Evolutionary conservation across 1,140 invertebrate species (phyloP).

Genomic region (Aphelinus certus): DNA sequence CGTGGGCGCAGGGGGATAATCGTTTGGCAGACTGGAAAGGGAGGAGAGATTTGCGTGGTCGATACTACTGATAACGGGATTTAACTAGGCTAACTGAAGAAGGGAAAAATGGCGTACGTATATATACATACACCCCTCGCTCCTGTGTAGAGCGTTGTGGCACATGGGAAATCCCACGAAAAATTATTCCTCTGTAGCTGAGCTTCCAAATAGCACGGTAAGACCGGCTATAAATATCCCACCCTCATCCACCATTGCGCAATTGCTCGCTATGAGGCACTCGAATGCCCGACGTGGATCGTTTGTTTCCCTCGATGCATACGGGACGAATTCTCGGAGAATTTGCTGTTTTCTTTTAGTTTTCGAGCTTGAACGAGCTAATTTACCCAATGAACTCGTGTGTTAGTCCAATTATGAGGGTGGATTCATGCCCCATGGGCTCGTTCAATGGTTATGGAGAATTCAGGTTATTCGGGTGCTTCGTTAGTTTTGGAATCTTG

Average conservation of each 20-base stretch:
- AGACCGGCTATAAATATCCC: constrained; percentile 31
- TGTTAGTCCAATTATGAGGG: too few relatives aligned
- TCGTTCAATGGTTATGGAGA: too few relatives aligned
- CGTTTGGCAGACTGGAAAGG: not conserved
- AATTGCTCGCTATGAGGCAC: not conserved
- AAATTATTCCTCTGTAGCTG: constrained; percentile 23
- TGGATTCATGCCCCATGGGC: too few relatives aligned
- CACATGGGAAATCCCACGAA: constrained; percentile 13
- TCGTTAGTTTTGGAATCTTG: too few relatives aligned
- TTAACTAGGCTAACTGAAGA: not conserved
- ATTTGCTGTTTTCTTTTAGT: too few relatives aligned
- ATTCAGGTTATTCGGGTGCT: too few relatives aligned
- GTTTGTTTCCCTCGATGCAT: constrained; percentile 20
- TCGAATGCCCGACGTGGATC: constrained; percentile 5
- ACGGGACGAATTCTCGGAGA: not conserved
- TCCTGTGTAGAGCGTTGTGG: not conserved
- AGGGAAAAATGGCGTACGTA: constrained; percentile 5
- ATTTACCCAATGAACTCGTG: too few relatives aligned
- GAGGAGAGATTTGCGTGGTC: constrained; percentile 18
- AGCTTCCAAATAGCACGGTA: constrained; percentile 18
- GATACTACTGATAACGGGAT: constrained; percentile 23
- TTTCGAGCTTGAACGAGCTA: too few relatives aligned
- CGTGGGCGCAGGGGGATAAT: too few relatives aligned
- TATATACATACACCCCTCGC: not conserved
- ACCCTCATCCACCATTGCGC: not conserved